Percentiles rank a stretch among this genome's conserved stretches.
phyloP scores from a whole-genome alignment of 1,140 invertebrate genomes.

The Camponotus pennsylvanicus region DNA sequence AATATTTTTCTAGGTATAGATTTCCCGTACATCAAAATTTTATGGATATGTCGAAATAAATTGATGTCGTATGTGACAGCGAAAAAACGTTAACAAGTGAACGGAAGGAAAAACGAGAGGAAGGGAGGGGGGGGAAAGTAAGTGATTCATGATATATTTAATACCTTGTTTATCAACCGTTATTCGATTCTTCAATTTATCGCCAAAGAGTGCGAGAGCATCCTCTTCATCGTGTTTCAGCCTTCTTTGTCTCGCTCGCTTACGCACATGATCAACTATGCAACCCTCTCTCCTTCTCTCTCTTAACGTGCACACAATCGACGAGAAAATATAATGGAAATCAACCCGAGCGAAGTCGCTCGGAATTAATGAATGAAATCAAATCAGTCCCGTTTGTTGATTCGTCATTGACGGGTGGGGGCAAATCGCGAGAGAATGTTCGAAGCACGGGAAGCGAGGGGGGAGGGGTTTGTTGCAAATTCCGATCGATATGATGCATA shows the following conservation, averaged over 20 bases:
- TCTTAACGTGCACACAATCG: slow-evolving; percentile 25
- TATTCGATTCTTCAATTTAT: slow-evolving; percentile 58
- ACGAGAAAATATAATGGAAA: slow-evolving; percentile 69
- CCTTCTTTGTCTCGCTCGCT: slow-evolving; percentile 27
- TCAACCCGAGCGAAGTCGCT: slow-evolving; percentile 75
- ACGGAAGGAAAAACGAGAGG: neutral
- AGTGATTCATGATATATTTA: slow-evolving; percentile 47
- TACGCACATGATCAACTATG: slow-evolving; percentile 5
- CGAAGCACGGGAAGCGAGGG: slow-evolving; percentile 61
- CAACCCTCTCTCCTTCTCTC: slow-evolving; percentile 18
- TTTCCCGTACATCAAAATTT: slow-evolving; percentile 28
- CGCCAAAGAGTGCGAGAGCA: slow-evolving; percentile 24
- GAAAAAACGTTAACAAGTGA: slow-evolving; percentile 11
- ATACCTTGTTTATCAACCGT: slow-evolving; percentile 47
- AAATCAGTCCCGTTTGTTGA: slow-evolving; percentile 81
- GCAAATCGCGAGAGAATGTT: slow-evolving; percentile 64
- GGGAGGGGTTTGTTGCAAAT: slow-evolving; percentile 74
- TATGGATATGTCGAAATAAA: neutral
- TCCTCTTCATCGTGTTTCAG: neutral
- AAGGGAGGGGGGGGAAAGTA: neutral
- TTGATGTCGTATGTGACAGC: neutral
- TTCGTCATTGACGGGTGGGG: slow-evolving; percentile 74
- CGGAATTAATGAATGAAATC: slow-evolving; percentile 82
- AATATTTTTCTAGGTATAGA: slow-evolving; percentile 37
- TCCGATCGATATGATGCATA: slow-evolving; percentile 78